Conservation (phyloP, 2,888 invertebrate genomes). For the Globia sparganii region DNA sequence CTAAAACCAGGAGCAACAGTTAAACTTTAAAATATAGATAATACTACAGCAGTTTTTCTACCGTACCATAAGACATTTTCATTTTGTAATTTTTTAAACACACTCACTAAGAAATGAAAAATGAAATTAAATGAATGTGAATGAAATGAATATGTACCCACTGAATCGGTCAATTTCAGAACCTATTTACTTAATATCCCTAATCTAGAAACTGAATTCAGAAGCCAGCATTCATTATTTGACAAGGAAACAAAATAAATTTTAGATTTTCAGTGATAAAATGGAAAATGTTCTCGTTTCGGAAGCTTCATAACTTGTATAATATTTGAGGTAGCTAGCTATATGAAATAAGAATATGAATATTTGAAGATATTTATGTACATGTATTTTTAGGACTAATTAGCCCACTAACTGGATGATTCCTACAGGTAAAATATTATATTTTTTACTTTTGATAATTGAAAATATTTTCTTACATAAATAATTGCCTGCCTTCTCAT, state of each 20-base stretch:
- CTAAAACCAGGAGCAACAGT: background rate
- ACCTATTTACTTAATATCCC: constrained; percentile 12
- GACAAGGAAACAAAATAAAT: constrained; percentile 8
- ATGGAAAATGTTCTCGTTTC: background rate
- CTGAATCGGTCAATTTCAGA: background rate
- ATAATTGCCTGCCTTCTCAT: too few relatives aligned
- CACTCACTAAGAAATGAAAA: background rate
- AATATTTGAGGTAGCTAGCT: background rate
- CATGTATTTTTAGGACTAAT: too few relatives aligned
- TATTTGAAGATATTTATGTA: background rate
- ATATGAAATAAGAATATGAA: too few relatives aligned
- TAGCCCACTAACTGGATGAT: too few relatives aligned
- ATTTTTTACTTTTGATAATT: too few relatives aligned
- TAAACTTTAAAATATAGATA: background rate
- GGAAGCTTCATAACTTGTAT: background rate
- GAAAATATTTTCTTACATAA: too few relatives aligned
- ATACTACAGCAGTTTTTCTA: too few relatives aligned
- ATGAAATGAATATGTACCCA: background rate
- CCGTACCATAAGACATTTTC: background rate
- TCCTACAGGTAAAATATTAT: too few relatives aligned
- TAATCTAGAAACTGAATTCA: constrained; percentile 24
- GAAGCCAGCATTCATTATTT: constrained; percentile 26
- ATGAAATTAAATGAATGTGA: too few relatives aligned
- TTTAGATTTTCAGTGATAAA: constrained; percentile 7
- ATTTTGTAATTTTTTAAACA: background rate